Base-by-base conservation (phyloP, 2,797 vertebrate species). In the Cetoscarus ocellatus region DNA sequence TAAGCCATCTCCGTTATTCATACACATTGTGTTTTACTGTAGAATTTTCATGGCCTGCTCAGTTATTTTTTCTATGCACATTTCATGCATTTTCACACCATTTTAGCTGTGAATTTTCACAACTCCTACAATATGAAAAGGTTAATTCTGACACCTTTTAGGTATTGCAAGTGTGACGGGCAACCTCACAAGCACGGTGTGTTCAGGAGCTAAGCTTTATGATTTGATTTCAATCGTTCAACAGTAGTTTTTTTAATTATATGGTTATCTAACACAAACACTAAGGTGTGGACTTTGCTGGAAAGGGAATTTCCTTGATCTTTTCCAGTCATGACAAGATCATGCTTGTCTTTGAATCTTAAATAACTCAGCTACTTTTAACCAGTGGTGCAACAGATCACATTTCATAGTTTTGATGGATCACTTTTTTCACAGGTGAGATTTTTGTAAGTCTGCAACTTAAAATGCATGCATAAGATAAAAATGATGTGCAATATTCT, bases 31-130 rank as follows among this genome's bases (percentile, higher is more conserved):
- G 8, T 34, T 50, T 4, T 15, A 4, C 42, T 10, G 9, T 7
- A 34, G 0, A 1, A 19, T 19, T 62, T 5, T 55, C 8, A n/a
- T 6, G 10, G 35, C 11, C 7, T 34, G 43, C 7, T 1, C 8
- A 53, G 36, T 10, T 0, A 52, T 34, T 43, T 13, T 2, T 34
- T 6, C 14, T 45, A 47, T 39, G 0, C 55, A 18, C 5, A 34
- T 3, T 27, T 3, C 14, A 0, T 18, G 48, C 7, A 27, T 40
- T 56, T 67, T 55, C 9, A 39, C 42, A 68, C 6, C 0, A 0
- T 45, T 10, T 48, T 35, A 61, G 11, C 39, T 67, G 60, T 42
- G 38, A 69, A 35, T 69, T 11, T 54, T 67, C 54, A 62, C 67
- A 67, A 8, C 55, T 44, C 45, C 27, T 52, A 35, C 42, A 65